Evolutionary conservation across 1,140 invertebrate species (phyloP).

Genomic region (Aphidius gifuensis): DNA sequence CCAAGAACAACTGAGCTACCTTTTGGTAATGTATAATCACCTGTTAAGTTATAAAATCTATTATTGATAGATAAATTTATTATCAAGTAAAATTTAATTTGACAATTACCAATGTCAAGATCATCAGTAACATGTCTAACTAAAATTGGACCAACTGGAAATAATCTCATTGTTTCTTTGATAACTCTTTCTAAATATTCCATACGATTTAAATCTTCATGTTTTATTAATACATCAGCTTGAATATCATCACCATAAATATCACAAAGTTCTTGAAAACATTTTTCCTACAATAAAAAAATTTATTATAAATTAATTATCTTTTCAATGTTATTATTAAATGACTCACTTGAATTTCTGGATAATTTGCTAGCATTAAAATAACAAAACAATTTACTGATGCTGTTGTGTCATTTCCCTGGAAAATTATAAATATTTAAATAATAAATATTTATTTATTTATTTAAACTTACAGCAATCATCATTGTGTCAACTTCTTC

Average conservation of each 20-base stretch:
- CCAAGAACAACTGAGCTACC: slow-evolving; percentile 27
- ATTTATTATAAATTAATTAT: slow-evolving; percentile 2
- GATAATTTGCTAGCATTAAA: slow-evolving; percentile 61
- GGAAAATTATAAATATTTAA: not conserved
- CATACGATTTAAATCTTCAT: slow-evolving; percentile 60
- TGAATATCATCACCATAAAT: slow-evolving; percentile 49
- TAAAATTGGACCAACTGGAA: slow-evolving; percentile 62
- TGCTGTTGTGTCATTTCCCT: slow-evolving; percentile 74
- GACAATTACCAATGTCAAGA: slow-evolving; percentile 26
- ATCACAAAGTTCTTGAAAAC: slow-evolving; percentile 59
- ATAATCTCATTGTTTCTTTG: slow-evolving; percentile 65
- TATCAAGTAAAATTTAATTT: not conserved
- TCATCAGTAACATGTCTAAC: slow-evolving; percentile 51
- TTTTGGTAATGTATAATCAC: slow-evolving; percentile 27
- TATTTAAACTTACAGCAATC: slow-evolving; percentile 51
- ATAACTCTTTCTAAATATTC: slow-evolving; percentile 64
- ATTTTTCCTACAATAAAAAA: slow-evolving; percentile 40
- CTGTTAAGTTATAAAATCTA: too few relatives aligned
- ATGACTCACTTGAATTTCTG: slow-evolving; percentile 57
- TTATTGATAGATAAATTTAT: too few relatives aligned
- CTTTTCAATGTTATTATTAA: slow-evolving; percentile 3
- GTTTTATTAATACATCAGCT: slow-evolving; percentile 31
- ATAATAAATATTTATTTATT: too few relatives aligned
- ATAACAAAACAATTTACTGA: slow-evolving; percentile 60
- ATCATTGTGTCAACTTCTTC: slow-evolving; percentile 78